Conservation (phyloP, 2,888 invertebrate species). For the Polydrusus cervinus region DNA sequence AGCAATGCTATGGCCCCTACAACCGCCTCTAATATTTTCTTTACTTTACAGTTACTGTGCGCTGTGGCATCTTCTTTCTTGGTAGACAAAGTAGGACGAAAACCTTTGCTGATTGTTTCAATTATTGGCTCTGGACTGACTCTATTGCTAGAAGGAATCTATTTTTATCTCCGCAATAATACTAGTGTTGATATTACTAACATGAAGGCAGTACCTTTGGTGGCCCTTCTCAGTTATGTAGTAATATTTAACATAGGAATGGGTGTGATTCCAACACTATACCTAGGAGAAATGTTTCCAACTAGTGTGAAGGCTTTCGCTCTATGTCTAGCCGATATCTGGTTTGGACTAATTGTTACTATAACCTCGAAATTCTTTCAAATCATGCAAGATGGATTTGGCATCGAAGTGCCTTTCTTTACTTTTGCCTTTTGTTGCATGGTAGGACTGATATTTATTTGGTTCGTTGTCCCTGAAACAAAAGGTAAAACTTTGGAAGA, state of each 20-base stretch:
- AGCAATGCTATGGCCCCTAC: constrained; percentile 69
- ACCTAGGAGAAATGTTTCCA: constrained; percentile 75
- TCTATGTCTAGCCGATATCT: constrained; percentile 73
- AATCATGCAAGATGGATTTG: constrained; percentile 74
- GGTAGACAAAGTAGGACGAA: constrained; percentile 75
- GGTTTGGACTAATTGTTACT: constrained; percentile 72
- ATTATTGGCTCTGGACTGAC: constrained; percentile 71
- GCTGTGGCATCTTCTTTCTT: constrained; percentile 74
- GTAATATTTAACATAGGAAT: constrained; percentile 73
- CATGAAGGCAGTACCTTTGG: constrained; percentile 70
- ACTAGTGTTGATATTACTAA: constrained; percentile 66
- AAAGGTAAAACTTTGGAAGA: constrained; percentile 82
- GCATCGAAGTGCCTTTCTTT: constrained; percentile 79
- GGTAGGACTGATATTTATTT: constrained; percentile 77
- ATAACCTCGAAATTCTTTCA: constrained; percentile 72
- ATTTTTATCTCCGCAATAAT: constrained; percentile 71
- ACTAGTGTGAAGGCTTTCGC: constrained; percentile 75
- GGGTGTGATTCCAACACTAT: constrained; percentile 73
- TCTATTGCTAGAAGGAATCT: constrained; percentile 70
- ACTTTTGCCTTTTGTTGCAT: constrained; percentile 77
- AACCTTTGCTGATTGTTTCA: constrained; percentile 73
- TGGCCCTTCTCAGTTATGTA: constrained; percentile 72
- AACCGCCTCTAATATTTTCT: constrained; percentile 64
- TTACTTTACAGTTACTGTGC: constrained; percentile 75
- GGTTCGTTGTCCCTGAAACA: constrained; percentile 80